A percentile compares a stretch with the other conserved stretches of the same genome.
Conservation (phyloP, 2,113 vertebrate species). For the Gymnobelideus leadbeateri region DNA sequence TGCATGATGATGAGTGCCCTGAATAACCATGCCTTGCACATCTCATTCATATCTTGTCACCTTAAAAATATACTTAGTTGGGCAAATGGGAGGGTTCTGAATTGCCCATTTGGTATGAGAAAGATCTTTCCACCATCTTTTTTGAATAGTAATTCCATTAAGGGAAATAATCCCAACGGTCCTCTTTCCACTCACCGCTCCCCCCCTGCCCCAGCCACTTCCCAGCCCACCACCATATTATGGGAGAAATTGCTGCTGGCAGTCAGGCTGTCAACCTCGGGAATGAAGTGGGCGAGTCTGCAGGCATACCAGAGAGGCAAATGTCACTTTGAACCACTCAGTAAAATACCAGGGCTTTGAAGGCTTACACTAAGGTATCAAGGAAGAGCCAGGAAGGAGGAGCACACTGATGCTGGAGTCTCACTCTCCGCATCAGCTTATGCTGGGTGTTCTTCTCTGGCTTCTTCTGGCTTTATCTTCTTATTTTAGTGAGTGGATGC, state of each 20-base stretch:
- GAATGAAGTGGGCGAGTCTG: constrained; percentile 38
- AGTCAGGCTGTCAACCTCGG: constrained; percentile 53
- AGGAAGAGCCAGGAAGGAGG: constrained; percentile 9
- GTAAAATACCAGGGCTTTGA: constrained; percentile 56
- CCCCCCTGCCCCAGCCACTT: constrained; percentile 16
- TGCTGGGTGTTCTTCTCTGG: background rate
- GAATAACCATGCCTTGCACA: constrained; percentile 53
- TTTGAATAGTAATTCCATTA: constrained; percentile 70
- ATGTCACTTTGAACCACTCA: constrained; percentile 8
- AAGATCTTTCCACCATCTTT: constrained; percentile 65
- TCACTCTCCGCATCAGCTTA: background rate
- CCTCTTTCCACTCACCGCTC: constrained; percentile 46
- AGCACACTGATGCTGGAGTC: background rate
- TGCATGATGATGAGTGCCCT: constrained; percentile 70
- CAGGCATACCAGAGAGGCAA: background rate
- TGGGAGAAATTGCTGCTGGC: constrained; percentile 69
- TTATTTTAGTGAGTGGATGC: background rate
- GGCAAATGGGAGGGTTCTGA: constrained; percentile 69
- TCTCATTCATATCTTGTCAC: constrained; percentile 74
- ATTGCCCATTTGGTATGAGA: constrained; percentile 67
- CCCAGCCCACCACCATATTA: constrained; percentile 66
- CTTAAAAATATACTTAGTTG: constrained; percentile 70
- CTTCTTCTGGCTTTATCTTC: background rate
- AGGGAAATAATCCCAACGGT: constrained; percentile 23
- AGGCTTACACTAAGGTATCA: constrained; percentile 38